These are phyloP conservation scores for Blastobasis adustella DNA, from an alignment of 2,888 invertebrate species.

Conservation along the genomic window DNA sequence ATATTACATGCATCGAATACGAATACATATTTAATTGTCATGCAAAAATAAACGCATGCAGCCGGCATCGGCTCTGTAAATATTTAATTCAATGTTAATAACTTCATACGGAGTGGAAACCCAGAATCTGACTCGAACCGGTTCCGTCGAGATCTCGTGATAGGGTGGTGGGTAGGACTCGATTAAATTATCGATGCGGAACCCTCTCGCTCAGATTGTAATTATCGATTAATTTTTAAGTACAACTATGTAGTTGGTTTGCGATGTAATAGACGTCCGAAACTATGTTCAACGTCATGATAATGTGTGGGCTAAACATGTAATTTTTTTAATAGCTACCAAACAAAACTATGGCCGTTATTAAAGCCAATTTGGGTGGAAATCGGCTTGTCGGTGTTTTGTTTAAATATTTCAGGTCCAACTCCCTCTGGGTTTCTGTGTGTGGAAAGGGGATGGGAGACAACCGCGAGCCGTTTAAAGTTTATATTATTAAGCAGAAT, in stretches of 20 bases:
- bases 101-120: slow-evolving; percentile 40
- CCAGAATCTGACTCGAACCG: slow-evolving; percentile 31
- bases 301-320: too few species aligned
- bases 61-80: slow-evolving; percentile 45
- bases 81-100: slow-evolving; percentile 63
- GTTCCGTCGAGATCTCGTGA: slow-evolving; percentile 31
- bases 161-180: slow-evolving; percentile 27
- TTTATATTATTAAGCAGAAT: slow-evolving; percentile 36
- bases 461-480: not conserved
- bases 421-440: too few species aligned
- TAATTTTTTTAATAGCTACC: too few species aligned
- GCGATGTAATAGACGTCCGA: too few species aligned
- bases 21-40: slow-evolving; percentile 54
- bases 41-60: slow-evolving; percentile 56
- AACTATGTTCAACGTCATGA: too few species aligned
- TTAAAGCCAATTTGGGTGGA: too few species aligned
- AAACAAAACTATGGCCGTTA: too few species aligned
- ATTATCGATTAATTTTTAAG: slow-evolving; percentile 28
- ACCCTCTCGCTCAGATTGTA: slow-evolving; percentile 31
- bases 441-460: too few species aligned
- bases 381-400: too few species aligned
- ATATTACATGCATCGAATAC: slow-evolving; percentile 33
- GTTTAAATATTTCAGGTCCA: too few species aligned
- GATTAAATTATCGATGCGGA: slow-evolving; percentile 42
- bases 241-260: too few species aligned